Conservation (phyloP, 2,113 vertebrate species). For the Ictalurus furcatus region DNA sequence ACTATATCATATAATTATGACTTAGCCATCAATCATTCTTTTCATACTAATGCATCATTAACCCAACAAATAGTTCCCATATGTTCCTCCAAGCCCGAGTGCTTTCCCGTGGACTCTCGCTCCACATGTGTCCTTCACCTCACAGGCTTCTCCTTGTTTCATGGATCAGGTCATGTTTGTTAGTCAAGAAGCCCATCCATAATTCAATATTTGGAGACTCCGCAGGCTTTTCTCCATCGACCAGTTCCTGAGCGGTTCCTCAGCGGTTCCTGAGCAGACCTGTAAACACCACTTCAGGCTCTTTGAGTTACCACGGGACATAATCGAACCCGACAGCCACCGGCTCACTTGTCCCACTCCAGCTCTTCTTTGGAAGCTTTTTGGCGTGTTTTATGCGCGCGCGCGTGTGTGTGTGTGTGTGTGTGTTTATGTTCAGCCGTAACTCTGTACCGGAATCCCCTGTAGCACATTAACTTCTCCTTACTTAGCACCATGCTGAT, state of each 20-base stretch:
- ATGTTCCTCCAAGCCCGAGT: slow-evolving; percentile 47
- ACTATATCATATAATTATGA: slow-evolving; percentile 61
- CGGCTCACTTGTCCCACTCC: slow-evolving; percentile 9
- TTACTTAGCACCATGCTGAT: slow-evolving; percentile 50
- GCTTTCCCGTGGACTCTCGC: slow-evolving; percentile 9
- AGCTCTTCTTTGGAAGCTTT: slow-evolving; percentile 17
- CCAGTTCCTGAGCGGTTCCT: slow-evolving; percentile 16
- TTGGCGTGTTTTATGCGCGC: slow-evolving; percentile 9
- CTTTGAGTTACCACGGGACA: slow-evolving; percentile 21
- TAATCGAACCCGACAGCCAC: slow-evolving; percentile 33
- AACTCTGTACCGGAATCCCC: slow-evolving; percentile 58
- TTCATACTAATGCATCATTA: slow-evolving; percentile 62
- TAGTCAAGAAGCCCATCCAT: slow-evolving; percentile 19
- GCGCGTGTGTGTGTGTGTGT: not conserved
- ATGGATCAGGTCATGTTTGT: slow-evolving; percentile 43
- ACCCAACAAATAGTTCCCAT: slow-evolving; percentile 61
- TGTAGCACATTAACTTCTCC: slow-evolving; percentile 60
- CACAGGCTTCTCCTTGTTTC: slow-evolving; percentile 29
- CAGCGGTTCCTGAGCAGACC: slow-evolving; percentile 1
- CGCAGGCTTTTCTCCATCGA: slow-evolving; percentile 17
- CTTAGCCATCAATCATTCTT: slow-evolving; percentile 59
- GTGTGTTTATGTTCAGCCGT: slow-evolving; percentile 50
- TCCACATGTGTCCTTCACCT: slow-evolving; percentile 26
- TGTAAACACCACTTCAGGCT: slow-evolving; percentile 42
- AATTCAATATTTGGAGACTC: slow-evolving; percentile 30